These are phyloP conservation scores for Nephotettix cincticeps DNA, from an alignment of 1,140 invertebrate genomes.

Conservation along the genomic window DNA sequence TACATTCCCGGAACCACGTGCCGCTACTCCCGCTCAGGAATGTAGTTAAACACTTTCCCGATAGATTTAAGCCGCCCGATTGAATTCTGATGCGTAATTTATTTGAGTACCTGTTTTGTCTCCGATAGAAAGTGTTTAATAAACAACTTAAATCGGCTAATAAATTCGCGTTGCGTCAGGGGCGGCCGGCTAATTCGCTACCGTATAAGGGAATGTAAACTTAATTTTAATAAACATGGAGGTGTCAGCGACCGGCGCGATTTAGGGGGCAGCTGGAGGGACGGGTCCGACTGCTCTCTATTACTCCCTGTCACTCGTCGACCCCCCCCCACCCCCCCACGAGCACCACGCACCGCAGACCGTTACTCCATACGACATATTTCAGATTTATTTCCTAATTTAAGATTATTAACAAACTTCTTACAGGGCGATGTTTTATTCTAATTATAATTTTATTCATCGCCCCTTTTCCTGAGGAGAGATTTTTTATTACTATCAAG, in stretches of 20 bases:
- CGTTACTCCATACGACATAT: too few relatives aligned
- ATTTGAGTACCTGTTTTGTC: constrained; percentile 4
- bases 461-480: too few relatives aligned
- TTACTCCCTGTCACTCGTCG: too few relatives aligned
- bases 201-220: constrained; percentile 18
- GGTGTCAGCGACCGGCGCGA: neutral
- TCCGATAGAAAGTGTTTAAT: neutral
- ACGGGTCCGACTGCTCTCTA: too few relatives aligned
- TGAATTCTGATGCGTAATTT: constrained; percentile 2
- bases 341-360: too few relatives aligned
- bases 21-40: neutral
- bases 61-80: constrained; percentile 10
- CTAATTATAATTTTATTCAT: too few relatives aligned
- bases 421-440: too few relatives aligned
- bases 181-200: constrained; percentile 1
- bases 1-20: too few relatives aligned
- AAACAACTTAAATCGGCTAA: constrained; percentile 16
- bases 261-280: neutral
- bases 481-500: too few relatives aligned
- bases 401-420: too few relatives aligned
- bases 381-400: too few relatives aligned
- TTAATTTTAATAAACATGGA: constrained; percentile 22
- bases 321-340: too few relatives aligned
- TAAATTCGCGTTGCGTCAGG: constrained; percentile 13
- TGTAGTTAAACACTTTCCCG: neutral